Base-by-base conservation (phyloP, 2,888 invertebrate species). In the Lasioglossum lativentre region DNA sequence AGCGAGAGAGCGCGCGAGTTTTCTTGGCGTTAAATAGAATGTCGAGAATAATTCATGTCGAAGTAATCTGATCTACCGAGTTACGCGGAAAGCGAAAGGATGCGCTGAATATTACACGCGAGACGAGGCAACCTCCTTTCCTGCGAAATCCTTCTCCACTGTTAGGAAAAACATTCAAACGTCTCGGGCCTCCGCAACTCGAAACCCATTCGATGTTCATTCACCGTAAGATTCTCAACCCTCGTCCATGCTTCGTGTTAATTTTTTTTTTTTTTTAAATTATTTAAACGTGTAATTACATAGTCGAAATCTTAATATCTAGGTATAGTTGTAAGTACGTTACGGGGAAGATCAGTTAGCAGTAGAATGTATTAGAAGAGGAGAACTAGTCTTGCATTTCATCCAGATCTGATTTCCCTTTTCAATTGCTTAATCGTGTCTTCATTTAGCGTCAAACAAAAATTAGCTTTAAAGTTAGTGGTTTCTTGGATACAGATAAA, bases 1-100 rank as follows among this genome's bases (percentile, higher is more conserved):
- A 76, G 5, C 4, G 30, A 73, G 42, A 40, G 40, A 12, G 40
- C 23, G 14, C 3, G n/a, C 70, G 70, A 10, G 12, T 71, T 40
- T 27, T 34, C 38, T 40, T 38, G 23, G 27, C n/a, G 52, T 19
- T 38, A 40, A 30, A 56, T 23, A 30, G 52, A 71, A 34, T 47
- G 38, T 40, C 68, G 68, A 68, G 68, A 68, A 68, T 68, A 68
- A 68, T 68, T 68, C 68, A 68, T 68, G 68, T 38, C 68, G 68
- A 68, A 68, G 34, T 38, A 68, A 68, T 68, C 68, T 68, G 68
- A 38, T 68, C 38, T 38, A 38, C 68, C 68, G 68, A 23, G 38
- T 68, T 68, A 68, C 68, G 68, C 68, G 68, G 38, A 68, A 68
- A 68, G 68, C 68, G 68, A 68, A 68, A 68, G 68, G 68, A 68